phyloP scores from a whole-genome alignment of 2,113 vertebrate species.

The Solea senegalensis region DNA sequence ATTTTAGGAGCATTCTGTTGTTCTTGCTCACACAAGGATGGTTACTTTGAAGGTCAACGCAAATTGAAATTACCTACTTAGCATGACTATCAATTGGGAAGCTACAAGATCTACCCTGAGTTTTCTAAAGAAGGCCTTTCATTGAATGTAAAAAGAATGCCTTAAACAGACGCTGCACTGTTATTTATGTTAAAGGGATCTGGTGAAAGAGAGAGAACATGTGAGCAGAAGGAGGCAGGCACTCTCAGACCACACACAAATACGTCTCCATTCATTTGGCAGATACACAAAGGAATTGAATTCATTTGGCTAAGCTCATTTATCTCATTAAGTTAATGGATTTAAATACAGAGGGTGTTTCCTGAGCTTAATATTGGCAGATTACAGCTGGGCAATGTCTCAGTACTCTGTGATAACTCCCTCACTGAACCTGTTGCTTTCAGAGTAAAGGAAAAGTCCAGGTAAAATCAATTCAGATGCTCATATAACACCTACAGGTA shows the following conservation, averaged over 20 bases:
- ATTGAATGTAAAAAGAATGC: neutral
- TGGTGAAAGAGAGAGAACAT: neutral
- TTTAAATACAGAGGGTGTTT: constrained; percentile 43
- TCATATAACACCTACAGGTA: no score
- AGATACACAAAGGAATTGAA: constrained; percentile 16
- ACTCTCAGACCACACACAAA: neutral
- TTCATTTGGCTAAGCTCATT: constrained; percentile 51
- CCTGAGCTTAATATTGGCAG: constrained; percentile 3
- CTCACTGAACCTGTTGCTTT: no score
- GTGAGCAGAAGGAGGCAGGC: neutral
- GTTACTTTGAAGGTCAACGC: neutral
- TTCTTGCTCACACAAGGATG: neutral
- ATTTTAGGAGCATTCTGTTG: neutral
- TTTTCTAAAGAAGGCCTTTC: no score
- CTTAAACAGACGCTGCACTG: neutral
- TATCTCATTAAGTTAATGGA: constrained; percentile 50
- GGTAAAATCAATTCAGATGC: no score
- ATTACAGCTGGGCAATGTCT: constrained; percentile 12
- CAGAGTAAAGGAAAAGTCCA: no score
- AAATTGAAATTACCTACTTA: neutral
- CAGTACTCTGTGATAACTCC: no score
- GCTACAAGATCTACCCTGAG: neutral
- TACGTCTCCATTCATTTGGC: constrained; percentile 27
- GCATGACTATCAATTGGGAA: neutral
- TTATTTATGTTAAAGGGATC: neutral